Evolutionary conservation across 2,113 vertebrate species (phyloP).

Genomic region (Dolichotis patagonum): DNA sequence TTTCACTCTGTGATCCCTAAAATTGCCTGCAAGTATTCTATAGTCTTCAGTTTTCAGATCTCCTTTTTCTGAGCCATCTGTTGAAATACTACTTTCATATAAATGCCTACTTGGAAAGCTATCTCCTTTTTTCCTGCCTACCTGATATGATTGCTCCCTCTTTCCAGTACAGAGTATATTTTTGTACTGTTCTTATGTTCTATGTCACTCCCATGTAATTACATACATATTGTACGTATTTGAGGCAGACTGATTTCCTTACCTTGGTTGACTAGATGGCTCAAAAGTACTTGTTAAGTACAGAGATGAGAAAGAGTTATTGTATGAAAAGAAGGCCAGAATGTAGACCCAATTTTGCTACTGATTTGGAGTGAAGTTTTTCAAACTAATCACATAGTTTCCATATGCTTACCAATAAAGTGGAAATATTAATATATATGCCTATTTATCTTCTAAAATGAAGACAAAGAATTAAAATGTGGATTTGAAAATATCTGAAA

Average conservation of each 20-base stretch:
- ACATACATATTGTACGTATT: not conserved
- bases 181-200: not conserved
- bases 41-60: not conserved
- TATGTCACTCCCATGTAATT: not conserved
- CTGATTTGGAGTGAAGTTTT: not conserved
- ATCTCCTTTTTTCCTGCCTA: not conserved
- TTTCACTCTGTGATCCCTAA: constrained; percentile 24
- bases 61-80: not conserved
- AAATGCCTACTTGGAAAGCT: not conserved
- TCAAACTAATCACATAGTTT: not conserved
- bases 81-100: not conserved
- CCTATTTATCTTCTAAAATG: not conserved
- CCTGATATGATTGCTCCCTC: not conserved
- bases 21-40: not conserved
- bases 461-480: constrained; percentile 19
- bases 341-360: not conserved
- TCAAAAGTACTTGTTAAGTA: not conserved
- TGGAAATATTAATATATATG: not conserved
- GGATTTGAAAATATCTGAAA: constrained; percentile 19
- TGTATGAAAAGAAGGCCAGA: not conserved
- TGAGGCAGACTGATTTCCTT: not conserved
- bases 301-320: not conserved
- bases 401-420: not conserved
- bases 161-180: not conserved
- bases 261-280: not conserved